Conservation (phyloP, 1,140 invertebrate species). For the Diplogasteroides magnus region DNA sequence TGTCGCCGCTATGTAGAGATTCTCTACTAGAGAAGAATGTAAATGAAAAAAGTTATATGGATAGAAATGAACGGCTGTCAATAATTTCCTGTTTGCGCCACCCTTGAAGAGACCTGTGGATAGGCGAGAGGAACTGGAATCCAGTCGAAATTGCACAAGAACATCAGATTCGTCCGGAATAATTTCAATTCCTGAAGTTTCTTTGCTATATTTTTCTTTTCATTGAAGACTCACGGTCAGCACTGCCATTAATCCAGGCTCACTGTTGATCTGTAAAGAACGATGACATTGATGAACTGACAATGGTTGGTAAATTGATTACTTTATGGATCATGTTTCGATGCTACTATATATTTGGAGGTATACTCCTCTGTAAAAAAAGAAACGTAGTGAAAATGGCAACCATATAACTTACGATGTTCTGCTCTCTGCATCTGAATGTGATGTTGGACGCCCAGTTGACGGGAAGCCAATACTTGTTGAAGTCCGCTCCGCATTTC, state of each 20-base stretch:
- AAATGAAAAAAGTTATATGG: neutral
- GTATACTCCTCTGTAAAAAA: too few relatives aligned
- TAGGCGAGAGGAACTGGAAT: constrained; percentile 47
- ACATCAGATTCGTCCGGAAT: constrained; percentile 38
- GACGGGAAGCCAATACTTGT: constrained; percentile 32
- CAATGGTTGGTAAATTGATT: too few relatives aligned
- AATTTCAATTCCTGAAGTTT: constrained; percentile 43
- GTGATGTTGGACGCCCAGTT: constrained; percentile 37
- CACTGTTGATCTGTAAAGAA: neutral
- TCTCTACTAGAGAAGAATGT: too few relatives aligned
- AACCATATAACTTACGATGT: too few relatives aligned
- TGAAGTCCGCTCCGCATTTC: neutral
- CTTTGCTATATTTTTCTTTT: too few relatives aligned
- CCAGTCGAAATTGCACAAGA: constrained; percentile 50
- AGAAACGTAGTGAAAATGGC: too few relatives aligned
- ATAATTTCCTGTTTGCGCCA: too few relatives aligned
- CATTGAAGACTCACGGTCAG: too few relatives aligned
- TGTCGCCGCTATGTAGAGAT: too few relatives aligned
- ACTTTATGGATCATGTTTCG: too few relatives aligned
- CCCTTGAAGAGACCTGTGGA: too few relatives aligned
- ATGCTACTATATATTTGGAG: too few relatives aligned
- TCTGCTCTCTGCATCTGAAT: neutral
- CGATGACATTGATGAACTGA: constrained; percentile 11
- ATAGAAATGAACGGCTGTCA: neutral
- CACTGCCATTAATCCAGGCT: neutral